Evolutionary conservation across 2,797 vertebrate species (phyloP).

Genomic region (Chelidonichthys spinosus): DNA sequence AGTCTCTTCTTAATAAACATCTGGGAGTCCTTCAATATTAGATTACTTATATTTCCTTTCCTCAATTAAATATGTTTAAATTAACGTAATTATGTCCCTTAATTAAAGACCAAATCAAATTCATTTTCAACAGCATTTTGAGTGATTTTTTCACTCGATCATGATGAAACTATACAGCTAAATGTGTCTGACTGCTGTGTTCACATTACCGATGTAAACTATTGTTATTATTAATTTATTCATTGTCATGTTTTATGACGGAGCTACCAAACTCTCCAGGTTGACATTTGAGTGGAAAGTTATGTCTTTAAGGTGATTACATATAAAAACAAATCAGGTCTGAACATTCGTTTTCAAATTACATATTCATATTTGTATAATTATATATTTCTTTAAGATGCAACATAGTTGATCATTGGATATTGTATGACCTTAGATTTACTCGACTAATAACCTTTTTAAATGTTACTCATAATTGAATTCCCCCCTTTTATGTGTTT

Average conservation of each 20-base stretch:
- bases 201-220: background rate
- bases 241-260: background rate
- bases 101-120: background rate
- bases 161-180: background rate
- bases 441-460: background rate
- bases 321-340: background rate
- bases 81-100: background rate
- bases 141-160: background rate
- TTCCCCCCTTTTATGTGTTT: background rate
- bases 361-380: background rate
- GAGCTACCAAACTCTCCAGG: no score
- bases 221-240: no score
- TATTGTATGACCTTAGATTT: background rate
- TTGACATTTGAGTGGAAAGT: background rate
- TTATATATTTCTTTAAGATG: background rate
- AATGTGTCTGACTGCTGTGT: background rate
- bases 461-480: background rate
- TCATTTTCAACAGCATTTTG: background rate
- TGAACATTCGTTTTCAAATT: background rate
- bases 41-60: no score
- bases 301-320: background rate
- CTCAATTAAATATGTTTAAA: background rate
- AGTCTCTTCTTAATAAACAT: background rate
- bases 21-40: background rate
- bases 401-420: background rate